Base-by-base conservation (phyloP, 35 echinoderm and acorn worm genomes). In the Ptychodera flava region DNA sequence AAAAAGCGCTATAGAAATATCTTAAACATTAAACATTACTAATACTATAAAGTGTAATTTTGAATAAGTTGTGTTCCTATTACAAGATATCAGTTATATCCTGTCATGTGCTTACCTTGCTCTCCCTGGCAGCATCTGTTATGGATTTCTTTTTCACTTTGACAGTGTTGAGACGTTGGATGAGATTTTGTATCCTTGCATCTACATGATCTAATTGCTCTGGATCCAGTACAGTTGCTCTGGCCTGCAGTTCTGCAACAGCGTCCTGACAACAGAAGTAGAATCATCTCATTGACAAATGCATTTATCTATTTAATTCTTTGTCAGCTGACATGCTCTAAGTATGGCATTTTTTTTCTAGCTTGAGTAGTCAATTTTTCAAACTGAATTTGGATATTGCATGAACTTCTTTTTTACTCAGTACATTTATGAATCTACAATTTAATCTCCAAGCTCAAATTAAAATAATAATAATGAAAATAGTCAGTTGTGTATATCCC, bases 201-300 rank as follows among this genome's bases (percentile, higher is more conserved):
- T 97, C 95, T 78, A 90, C 88, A 45, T 97, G 92, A 80, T 97
- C 95, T 78, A 97, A 37, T 82, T 93, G 87, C 31, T 85, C 78
- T 28, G 89, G 83, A 80, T 97, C 95, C 30, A 97, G 78, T 78
- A 92, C 85, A 76, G 76, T 86, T 28, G 86, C 76, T 36, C 86
- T 88, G 33, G 89, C 84, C 77, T 97, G 95, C 15, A 93, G 84
- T 31, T 87, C 78, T 16, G 78, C 79, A 1, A 93, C 95, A 35
- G 91, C 85, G 78, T 93, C 95, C 95, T 97, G 78, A 36, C 37
- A 86, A 83, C 1, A 84, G 6, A 86, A 32, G 64, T 12, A 12
- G 22, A 12, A 64, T 64, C 45, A 64, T 64, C 6, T 64, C 45
- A 64, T 64, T 64, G 22, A 64, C 22, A 6, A 64, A n/a, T n/a